Evolutionary conservation across 2,888 invertebrate genomes (phyloP), one percentile per base, ranked within the genome.

Genomic region (Bombylius discolor): DNA sequence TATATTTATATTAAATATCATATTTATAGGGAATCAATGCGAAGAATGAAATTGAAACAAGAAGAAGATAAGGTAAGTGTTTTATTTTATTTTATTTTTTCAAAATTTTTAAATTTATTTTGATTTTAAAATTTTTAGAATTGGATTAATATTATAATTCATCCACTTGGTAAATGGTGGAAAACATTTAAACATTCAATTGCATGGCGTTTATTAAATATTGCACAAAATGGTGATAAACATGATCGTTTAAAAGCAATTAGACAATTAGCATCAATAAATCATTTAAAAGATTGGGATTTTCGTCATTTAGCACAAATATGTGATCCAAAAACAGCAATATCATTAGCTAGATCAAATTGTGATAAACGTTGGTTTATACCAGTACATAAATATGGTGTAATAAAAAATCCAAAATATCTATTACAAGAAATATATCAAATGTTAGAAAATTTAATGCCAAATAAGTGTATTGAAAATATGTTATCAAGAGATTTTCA

Each of bases 291-390:
- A 70, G 73, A 74, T 57, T 81, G 81, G 81, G 81, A 89, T 64
- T 88, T 81, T 66, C 75, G 79, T 53, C 83, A 86, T 65, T 77
- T 93, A 58, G 88, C 92, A 6, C 89, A 90, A 73, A 84, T 86
- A 61, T 79, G 88, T 63, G 87, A 90, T 74, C 79, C 81, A 49
- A 77, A 80, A 62, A 89, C 89, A 0, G 85, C 89, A 4, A 81
- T 90, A 1, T 81, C 85, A 4, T 76, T 94, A 52, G 91, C 93
- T 0, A 78, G 91, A 62, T 82, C 83, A 4, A 81, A 81, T 47
- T 83, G 81, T 4, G 87, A 91, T 72, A 72, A 79, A 13, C 78
- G 86, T 53, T 85, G 88, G 69, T 91, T 93, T 67, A 70, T 86
- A 46, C 83, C 84, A 9, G 84, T 89, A 5, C 84, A 84, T 1